phyloP scores from a whole-genome alignment of 2,888 invertebrate genomes.

The Dynastes tityus region DNA sequence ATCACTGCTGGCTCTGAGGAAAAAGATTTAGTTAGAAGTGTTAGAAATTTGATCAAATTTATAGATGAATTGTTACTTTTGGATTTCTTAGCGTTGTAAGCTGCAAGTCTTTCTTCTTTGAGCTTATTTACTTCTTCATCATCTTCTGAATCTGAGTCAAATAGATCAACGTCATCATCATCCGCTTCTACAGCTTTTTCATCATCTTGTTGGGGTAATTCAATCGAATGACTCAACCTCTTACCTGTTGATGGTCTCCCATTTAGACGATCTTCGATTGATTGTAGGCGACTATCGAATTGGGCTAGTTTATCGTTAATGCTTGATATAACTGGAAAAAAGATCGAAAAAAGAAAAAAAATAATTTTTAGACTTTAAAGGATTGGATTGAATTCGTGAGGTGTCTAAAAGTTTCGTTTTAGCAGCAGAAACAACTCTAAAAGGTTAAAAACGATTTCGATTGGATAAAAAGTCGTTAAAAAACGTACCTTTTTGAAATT shows the following conservation, averaged over 20 bases:
- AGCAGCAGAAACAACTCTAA: neutral
- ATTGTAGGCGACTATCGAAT: constrained; percentile 51
- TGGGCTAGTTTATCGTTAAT: constrained; percentile 43
- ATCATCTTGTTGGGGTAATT: constrained; percentile 52
- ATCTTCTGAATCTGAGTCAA: constrained; percentile 87
- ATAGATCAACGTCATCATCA: constrained; percentile 86
- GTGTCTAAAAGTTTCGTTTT: too few species aligned
- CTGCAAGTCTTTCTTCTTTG: constrained; percentile 88
- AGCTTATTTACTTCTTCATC: constrained; percentile 82
- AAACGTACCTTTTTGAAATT: constrained; percentile 63
- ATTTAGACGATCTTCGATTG: constrained; percentile 61
- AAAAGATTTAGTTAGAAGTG: constrained; percentile 45
- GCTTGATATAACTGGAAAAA: constrained; percentile 34
- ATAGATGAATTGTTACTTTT: constrained; percentile 76
- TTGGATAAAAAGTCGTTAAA: neutral
- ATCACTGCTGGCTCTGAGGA: constrained; percentile 85
- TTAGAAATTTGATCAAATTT: constrained; percentile 55
- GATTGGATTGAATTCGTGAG: neutral
- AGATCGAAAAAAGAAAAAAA: neutral
- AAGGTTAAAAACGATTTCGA: neutral
- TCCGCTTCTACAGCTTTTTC: constrained; percentile 75
- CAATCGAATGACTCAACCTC: neutral
- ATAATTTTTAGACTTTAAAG: neutral
- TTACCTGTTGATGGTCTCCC: constrained; percentile 1
- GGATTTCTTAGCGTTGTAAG: constrained; percentile 92